A percentile compares a stretch with the other conserved stretches of the same genome.
Evolutionary conservation across 2,113 vertebrate species (phyloP).

Genomic region (Hippopotamus amphibius): DNA sequence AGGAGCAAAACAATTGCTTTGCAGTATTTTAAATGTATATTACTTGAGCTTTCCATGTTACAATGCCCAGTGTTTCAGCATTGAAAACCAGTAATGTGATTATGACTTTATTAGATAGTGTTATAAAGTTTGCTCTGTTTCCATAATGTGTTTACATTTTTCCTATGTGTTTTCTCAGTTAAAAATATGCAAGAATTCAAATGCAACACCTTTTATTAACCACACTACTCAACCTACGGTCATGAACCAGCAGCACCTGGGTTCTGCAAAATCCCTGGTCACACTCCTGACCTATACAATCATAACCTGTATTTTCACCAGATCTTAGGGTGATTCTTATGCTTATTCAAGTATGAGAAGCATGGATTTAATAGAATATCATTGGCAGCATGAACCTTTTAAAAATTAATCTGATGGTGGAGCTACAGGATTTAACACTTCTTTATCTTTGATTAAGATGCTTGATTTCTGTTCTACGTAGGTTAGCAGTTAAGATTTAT

Average conservation of each 20-base stretch:
- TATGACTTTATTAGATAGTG: slow-evolving; percentile 1
- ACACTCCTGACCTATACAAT: neutral
- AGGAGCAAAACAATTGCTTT: neutral
- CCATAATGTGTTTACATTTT: neutral
- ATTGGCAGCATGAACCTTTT: neutral
- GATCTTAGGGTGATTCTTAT: neutral
- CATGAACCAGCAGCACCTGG: neutral
- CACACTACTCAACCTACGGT: neutral
- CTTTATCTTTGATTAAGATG: slow-evolving; percentile 32
- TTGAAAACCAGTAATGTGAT: slow-evolving; percentile 1
- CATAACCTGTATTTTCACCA: neutral
- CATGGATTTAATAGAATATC: neutral
- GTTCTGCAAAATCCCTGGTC: neutral
- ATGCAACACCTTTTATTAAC: neutral
- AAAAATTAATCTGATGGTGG: neutral
- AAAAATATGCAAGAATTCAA: slow-evolving; percentile 17
- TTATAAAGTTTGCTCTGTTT: slow-evolving; percentile 16
- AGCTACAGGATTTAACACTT: slow-evolving; percentile 20
- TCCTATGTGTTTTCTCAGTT: neutral
- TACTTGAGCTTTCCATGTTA: neutral
- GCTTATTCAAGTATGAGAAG: neutral
- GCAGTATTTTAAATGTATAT: slow-evolving; percentile 41
- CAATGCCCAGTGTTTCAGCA: neutral
- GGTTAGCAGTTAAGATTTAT: slow-evolving; percentile 38
- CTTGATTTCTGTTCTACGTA: slow-evolving; percentile 18